phyloP scores from a whole-genome alignment of 2,888 invertebrate species.

The Ennomos quercinarius region DNA sequence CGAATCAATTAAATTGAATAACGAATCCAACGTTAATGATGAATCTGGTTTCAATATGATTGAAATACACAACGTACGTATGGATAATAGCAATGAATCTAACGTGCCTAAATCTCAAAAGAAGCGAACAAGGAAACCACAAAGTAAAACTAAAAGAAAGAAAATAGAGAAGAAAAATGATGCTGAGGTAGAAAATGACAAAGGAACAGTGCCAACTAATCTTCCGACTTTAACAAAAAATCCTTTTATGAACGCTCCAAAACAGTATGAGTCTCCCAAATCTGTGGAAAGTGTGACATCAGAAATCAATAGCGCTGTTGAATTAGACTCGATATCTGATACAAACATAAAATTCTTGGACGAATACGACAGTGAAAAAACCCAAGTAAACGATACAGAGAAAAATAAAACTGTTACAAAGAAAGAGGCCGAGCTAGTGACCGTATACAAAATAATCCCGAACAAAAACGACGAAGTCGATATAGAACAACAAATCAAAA shows the following conservation, averaged over 20 bases:
- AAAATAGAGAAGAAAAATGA: background rate
- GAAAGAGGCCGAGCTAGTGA: slow-evolving; percentile 8
- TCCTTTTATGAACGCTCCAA: slow-evolving; percentile 4
- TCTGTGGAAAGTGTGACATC: slow-evolving; percentile 24
- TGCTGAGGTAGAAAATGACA: background rate
- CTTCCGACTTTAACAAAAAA: slow-evolving; percentile 23
- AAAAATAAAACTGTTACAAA: slow-evolving; percentile 2
- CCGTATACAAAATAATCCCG: slow-evolving; percentile 9
- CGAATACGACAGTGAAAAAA: slow-evolving; percentile 26
- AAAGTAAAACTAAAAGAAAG: too few species aligned
- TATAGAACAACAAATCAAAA: slow-evolving; percentile 17
- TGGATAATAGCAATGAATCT: too few species aligned
- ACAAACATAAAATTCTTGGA: slow-evolving; percentile 31
- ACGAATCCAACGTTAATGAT: too few species aligned
- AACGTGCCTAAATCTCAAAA: too few species aligned
- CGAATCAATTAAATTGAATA: too few species aligned
- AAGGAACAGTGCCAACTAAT: slow-evolving; percentile 1
- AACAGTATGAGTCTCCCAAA: slow-evolving; percentile 25
- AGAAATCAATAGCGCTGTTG: slow-evolving; percentile 10
- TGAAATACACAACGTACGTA: too few species aligned
- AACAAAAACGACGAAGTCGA: background rate
- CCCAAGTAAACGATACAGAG: background rate
- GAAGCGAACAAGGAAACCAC: too few species aligned
- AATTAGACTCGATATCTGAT: slow-evolving; percentile 33
- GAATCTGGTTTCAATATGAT: too few species aligned